Conservation (phyloP, 2,113 vertebrate genomes). For the Eretmochelys imbricata region DNA sequence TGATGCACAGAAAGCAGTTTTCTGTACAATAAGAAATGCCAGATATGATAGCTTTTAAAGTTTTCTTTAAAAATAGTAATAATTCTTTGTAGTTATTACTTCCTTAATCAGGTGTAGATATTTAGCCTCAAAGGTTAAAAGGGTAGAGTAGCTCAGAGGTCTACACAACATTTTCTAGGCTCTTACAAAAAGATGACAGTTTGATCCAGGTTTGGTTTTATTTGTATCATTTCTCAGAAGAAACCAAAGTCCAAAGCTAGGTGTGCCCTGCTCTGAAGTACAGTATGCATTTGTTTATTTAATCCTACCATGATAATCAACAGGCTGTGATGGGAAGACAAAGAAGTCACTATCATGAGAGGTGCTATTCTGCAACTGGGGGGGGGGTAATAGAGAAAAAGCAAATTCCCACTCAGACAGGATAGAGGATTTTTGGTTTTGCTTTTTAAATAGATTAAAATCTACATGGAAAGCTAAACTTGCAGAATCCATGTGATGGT, state of each 20-base stretch:
- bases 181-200: not conserved
- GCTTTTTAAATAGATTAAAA: not conserved
- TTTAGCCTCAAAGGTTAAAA: not conserved
- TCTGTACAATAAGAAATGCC: not conserved
- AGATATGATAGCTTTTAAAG: not conserved
- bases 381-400: not conserved
- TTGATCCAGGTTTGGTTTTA: not conserved
- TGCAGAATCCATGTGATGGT: not conserved
- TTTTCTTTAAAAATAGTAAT: not conserved
- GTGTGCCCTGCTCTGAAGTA: fast-evolving
- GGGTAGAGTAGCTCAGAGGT: not conserved
- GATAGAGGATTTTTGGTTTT: not conserved
- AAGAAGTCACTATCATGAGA: not conserved
- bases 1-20: not conserved
- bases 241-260: not conserved
- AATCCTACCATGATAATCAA: not conserved
- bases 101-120: not conserved
- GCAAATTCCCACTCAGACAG: not conserved
- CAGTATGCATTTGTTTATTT: not conserved
- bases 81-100: not conserved
- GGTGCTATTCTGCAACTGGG: not conserved
- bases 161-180: not conserved
- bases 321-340: not conserved
- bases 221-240: not conserved
- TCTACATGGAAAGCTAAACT: not conserved